phyloP scores from a whole-genome alignment of 2,797 vertebrate species.

The Spea hammondii region DNA sequence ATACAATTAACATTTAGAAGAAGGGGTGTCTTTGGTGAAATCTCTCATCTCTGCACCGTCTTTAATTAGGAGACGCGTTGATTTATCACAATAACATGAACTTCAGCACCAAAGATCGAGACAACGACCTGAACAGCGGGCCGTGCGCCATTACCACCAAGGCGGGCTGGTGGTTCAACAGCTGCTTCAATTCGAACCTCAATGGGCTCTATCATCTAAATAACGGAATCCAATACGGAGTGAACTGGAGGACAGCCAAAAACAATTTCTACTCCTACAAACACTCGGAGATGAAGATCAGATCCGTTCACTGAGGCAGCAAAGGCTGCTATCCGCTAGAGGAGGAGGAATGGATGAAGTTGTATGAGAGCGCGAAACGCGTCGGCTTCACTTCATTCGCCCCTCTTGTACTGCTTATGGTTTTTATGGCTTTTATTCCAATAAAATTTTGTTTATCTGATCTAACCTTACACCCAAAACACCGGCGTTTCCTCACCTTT shows the following conservation, averaged over 20 bases:
- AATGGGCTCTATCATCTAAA: slow-evolving; percentile 17
- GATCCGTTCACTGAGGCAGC: not conserved
- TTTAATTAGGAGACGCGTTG: slow-evolving; percentile 24
- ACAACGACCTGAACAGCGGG: slow-evolving; percentile 7
- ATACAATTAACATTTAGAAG: no score
- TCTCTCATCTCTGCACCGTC: no score
- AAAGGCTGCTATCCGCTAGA: no score
- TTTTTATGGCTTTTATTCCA: no score
- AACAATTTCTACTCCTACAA: slow-evolving; percentile 12
- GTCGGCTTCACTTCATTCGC: no score
- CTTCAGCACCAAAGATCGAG: slow-evolving; percentile 22
- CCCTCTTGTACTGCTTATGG: no score
- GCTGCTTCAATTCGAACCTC: slow-evolving; percentile 63
- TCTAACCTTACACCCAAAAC: no score
- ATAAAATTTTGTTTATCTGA: no score
- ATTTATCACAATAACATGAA: slow-evolving; percentile 13
- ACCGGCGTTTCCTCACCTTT: no score
- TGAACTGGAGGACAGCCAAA: slow-evolving; percentile 10
- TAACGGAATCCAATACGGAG: not conserved
- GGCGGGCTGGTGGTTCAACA: slow-evolving; percentile 79
- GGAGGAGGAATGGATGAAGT: no score
- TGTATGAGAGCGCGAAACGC: no score
- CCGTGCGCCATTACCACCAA: slow-evolving; percentile 70
- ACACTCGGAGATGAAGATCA: slow-evolving; percentile 17
- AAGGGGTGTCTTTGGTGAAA: no score